Evolutionary conservation across 2,113 vertebrate genomes (phyloP).

Genomic region (Osmerus eperlanus): DNA sequence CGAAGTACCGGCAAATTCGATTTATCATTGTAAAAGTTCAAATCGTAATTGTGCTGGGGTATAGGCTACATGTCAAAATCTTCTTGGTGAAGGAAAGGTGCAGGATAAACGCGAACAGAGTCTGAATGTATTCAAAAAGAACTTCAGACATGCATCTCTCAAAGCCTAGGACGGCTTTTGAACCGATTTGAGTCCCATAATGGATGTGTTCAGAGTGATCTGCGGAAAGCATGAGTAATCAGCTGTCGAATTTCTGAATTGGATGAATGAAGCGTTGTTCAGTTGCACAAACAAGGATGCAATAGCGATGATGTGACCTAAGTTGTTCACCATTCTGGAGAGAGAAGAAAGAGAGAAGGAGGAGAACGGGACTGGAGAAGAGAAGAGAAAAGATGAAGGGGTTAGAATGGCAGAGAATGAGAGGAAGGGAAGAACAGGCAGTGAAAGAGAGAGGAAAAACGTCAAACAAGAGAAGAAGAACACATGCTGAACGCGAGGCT

Average conservation of each 20-base stretch:
- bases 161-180: background rate
- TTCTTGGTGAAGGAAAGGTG: background rate
- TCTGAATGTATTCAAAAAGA: background rate
- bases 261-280: background rate
- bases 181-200: constrained; percentile 13
- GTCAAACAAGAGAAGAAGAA: background rate
- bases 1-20: constrained; percentile 1
- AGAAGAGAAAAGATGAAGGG: background rate
- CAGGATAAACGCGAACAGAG: background rate
- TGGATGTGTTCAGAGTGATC: background rate
- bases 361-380: background rate
- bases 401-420: background rate
- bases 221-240: constrained; percentile 8
- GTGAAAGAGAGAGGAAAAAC: background rate
- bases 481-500: constrained; percentile 9
- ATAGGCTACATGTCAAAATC: background rate
- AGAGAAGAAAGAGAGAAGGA: background rate
- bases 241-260: background rate
- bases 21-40: constrained; percentile 3
- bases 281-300: constrained; percentile 1
- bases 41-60: background rate
- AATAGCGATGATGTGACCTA: background rate
- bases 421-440: background rate
- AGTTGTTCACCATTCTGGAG: background rate
- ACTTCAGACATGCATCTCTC: background rate